Base-by-base conservation (phyloP, 2,888 invertebrate species). In the Gymnoscelis rufifasciata region DNA sequence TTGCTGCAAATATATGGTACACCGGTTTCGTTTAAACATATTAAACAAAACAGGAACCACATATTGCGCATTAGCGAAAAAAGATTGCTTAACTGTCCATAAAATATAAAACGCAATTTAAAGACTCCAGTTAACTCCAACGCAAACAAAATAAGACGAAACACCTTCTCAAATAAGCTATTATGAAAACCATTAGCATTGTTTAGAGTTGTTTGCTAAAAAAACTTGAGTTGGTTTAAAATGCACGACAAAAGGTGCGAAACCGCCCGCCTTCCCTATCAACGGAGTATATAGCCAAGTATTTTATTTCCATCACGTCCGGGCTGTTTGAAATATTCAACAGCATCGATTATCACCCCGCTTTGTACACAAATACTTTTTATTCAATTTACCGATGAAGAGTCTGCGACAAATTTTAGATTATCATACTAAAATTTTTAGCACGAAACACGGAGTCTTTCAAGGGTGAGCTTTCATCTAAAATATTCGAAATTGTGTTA, bases 361-460 rank as follows among this genome's bases (percentile, higher is more conserved):
- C 74, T 83, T 83, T 83, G 79, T 81, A 77, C 66, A 80, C 79
- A 78, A 79, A 79, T 73, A 70, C 66, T 74, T 81, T 80, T 78
- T 72, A 80, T 83, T 81, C 73, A 77, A 80, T 82, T 80, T 77
- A 62, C 58, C 56, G 66, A 63, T 64, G 65, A 62, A 62, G 48
- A 59, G 52, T 30, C 57, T 60, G 52, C 51, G 55, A 57, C 61
- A 60, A 19, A 60, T 64, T 68, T 63, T 52, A 60, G 59, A 64
- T 64, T 54, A 56, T 54, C 47, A 56, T 50, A 50, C 52, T 56
- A 47, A 33, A 54, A 57, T 54, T 47, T 31, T 46, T 7, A 40
- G 44, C 43, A 43, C 38, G 52, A 47, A 47, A 45, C 57, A 51
- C 42, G 40, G 37, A 44, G 46, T 47, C 39, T 50, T 40, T 45